Evolutionary conservation across 35 echinoderm and acorn worm species (phyloP).

Genomic region (Chiridota heheva): DNA sequence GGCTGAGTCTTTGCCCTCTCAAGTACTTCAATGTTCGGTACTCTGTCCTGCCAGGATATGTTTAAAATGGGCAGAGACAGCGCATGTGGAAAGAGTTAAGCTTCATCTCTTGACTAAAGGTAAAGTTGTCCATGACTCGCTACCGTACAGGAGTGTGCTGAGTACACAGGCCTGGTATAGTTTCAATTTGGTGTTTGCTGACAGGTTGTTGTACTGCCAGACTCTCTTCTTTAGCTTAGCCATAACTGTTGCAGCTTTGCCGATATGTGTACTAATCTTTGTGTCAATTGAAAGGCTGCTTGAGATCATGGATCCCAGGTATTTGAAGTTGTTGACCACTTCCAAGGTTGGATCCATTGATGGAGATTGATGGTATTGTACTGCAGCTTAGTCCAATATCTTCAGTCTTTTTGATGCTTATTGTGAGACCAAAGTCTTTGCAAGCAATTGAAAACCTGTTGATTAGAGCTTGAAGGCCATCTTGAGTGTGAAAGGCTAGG

Average conservation of each 20-base stretch:
- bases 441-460: conserved; percentile 26
- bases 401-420: conserved; percentile 5
- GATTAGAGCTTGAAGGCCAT: conserved; percentile 20
- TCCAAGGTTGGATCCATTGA: conserved; percentile 18
- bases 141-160: conserved; percentile 14
- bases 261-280: conserved; percentile 41
- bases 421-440: conserved; percentile 23
- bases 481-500: conserved; percentile 8
- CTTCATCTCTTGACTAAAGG: conserved; percentile 6
- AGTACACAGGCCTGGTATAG: conserved; percentile 3
- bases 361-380: neutral
- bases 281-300: conserved; percentile 22
- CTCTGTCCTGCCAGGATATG: conserved; percentile 11
- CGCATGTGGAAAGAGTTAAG: conserved; percentile 26
- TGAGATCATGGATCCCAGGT: conserved; percentile 7
- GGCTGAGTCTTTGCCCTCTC: neutral
- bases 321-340: conserved; percentile 27
- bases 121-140: conserved; percentile 23
- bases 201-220: conserved; percentile 45
- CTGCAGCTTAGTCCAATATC: neutral
- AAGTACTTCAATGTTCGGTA: conserved; percentile 22
- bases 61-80: conserved; percentile 20
- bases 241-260: conserved; percentile 9
- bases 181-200: neutral
- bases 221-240: conserved; percentile 49